Base-by-base conservation (phyloP, 35 echinoderm and acorn worm species). In the Eucidaris tribuloides region DNA sequence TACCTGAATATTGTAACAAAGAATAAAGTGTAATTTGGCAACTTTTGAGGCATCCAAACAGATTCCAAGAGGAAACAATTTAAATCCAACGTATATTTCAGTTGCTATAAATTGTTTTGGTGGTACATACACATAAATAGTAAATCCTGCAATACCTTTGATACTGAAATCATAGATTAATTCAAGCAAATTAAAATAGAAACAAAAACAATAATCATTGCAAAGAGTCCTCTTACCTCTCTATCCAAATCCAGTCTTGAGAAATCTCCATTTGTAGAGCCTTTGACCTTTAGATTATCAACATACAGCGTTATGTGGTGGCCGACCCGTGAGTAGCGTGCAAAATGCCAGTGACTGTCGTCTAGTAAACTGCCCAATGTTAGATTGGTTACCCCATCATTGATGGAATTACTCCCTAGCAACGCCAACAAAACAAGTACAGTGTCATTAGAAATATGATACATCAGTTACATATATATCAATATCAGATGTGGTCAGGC, bases 321-420 rank as follows among this genome's bases (percentile, higher is more conserved):
- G 14, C 44, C 36, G 39, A 79, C 71, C 34, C 92, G 63, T 77
- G 81, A 86, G 59, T 85, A 94, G 43, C 62, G 27, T 25, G 85
- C 82, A 5, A 85, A 58, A 85, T 94, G 92, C 92, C 92, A 94
- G 24, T 94, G 92, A 39, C 78, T 74, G 37, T 94, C 92, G 77
- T 94, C 92, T 19, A 94, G 78, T 1, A 94, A 58, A 81, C 77
- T 82, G 11, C 92, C 92, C 42, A 58, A 81, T 52, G 85, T 78
- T 56, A 94, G 40, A 14, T 33, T 37, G 2, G 58, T 48, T 45
- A 20, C 32, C 5, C 85, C 85, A 38, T 57, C 59, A n/a, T 46
- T 46, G 13, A 25, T 25, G 40, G 14, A n/a, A 33, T 36, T 65
- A n/a, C 36, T 34, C 7, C 55, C 33, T 70, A 38, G 13, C 34